A percentile compares a stretch with the other conserved stretches of the same genome.
These are phyloP conservation scores for Pachyuromys duprasi DNA, from an alignment of 2,797 vertebrate genomes.

Conservation along the genomic window DNA sequence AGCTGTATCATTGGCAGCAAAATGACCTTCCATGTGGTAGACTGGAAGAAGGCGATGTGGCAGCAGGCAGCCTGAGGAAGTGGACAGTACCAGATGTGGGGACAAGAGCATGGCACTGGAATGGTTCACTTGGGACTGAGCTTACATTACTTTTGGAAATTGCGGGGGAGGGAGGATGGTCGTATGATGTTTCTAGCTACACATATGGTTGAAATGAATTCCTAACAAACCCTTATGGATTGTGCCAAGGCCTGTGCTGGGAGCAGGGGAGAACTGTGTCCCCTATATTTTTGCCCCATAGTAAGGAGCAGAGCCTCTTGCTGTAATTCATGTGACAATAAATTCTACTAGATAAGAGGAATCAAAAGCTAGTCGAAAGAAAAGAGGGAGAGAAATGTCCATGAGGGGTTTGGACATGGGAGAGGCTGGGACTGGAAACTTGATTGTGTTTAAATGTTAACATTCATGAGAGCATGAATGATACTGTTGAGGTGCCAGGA, in stretches of 20 bases:
- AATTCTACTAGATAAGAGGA: neutral
- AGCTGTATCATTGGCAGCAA: neutral
- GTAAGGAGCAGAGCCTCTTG: neutral
- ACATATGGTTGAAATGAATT: neutral
- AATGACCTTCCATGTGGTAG: neutral
- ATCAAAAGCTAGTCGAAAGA: neutral
- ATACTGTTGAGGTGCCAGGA: neutral
- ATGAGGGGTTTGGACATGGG: neutral
- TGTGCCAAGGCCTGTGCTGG: neutral
- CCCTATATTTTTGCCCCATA: neutral
- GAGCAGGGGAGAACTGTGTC: neutral
- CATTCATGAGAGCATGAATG: neutral
- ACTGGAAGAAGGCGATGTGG: neutral
- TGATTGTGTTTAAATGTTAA: neutral
- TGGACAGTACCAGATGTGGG: neutral
- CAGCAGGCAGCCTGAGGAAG: neutral
- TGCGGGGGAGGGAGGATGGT: too few relatives aligned
- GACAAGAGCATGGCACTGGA: neutral
- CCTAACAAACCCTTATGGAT: neutral
- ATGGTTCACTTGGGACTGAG: neutral
- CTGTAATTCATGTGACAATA: neutral
- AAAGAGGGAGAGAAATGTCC: neutral
- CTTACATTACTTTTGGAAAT: neutral
- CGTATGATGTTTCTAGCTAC: neutral
- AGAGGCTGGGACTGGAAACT: neutral